These are phyloP conservation scores for Neolamprologus tretocephalus DNA, from an alignment of 2,113 vertebrate genomes.

Conservation along the genomic window DNA sequence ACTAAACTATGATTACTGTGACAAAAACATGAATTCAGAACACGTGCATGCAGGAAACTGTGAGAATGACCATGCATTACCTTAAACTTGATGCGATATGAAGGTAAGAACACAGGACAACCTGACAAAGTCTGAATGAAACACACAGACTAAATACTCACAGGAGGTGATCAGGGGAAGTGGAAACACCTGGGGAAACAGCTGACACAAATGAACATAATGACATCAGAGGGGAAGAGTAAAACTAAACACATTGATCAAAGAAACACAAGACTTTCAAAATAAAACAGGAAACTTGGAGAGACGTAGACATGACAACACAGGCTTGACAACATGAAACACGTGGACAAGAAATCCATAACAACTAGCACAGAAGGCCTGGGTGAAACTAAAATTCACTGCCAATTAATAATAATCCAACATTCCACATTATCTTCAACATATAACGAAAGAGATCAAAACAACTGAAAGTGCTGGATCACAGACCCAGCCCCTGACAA, in stretches of 20 bases:
- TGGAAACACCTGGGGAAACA: not conserved
- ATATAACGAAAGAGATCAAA: not conserved
- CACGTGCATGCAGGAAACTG: not conserved
- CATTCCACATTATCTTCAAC: not conserved
- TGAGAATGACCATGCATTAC: not conserved
- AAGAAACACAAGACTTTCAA: not conserved
- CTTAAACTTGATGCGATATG: accelerated
- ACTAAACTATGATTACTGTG: not conserved
- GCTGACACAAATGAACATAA: not conserved
- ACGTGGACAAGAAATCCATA: not conserved
- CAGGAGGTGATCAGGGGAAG: not conserved
- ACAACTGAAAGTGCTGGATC: not conserved
- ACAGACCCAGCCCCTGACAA: not conserved
- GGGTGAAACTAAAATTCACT: not conserved
- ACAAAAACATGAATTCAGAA: not conserved
- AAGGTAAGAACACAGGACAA: not conserved
- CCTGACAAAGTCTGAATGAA: not conserved
- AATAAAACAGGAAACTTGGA: not conserved
- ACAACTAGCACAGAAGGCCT: not conserved
- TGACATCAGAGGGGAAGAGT: not conserved
- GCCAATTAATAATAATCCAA: not conserved
- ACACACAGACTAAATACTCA: not conserved
- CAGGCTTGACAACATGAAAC: not conserved
- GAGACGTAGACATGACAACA: not conserved
- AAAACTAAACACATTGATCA: not conserved